phyloP scores from a whole-genome alignment of 2,113 vertebrate genomes.

The Sphyrna mokarran region DNA sequence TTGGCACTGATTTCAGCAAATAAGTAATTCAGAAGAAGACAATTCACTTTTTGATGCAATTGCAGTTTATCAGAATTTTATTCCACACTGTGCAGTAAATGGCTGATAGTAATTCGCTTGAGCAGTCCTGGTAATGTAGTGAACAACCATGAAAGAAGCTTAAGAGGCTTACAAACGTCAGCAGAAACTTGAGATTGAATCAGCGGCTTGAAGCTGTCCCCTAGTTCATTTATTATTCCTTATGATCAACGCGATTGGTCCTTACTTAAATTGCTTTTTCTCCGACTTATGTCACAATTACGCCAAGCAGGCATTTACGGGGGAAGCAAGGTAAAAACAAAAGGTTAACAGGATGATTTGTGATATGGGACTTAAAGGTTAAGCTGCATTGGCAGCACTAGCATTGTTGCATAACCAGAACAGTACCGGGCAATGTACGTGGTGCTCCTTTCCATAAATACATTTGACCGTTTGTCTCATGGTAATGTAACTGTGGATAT shows the following conservation, averaged over 20 bases:
- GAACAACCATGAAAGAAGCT: constrained; percentile 25
- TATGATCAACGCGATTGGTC: background rate
- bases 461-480: background rate
- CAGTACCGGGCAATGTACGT: background rate
- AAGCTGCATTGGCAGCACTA: background rate
- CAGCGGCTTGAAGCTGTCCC: background rate
- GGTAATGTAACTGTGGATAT: too few relatives aligned
- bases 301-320: background rate
- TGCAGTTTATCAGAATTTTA: constrained; percentile 7
- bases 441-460: background rate
- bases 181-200: constrained; percentile 24
- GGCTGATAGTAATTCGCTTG: constrained; percentile 22
- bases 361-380: background rate
- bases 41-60: background rate
- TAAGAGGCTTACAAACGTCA: constrained; percentile 30
- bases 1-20: background rate
- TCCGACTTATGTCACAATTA: constrained; percentile 1
- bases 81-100: background rate
- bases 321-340: background rate
- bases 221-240: constrained; percentile 26
- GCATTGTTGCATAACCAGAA: background rate
- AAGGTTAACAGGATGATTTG: constrained; percentile 27
- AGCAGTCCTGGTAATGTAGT: constrained; percentile 28
- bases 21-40: background rate
- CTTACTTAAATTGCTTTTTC: background rate